Evolutionary conservation across 2,797 vertebrate genomes (phyloP).

Genomic region (Brotula barbata): DNA sequence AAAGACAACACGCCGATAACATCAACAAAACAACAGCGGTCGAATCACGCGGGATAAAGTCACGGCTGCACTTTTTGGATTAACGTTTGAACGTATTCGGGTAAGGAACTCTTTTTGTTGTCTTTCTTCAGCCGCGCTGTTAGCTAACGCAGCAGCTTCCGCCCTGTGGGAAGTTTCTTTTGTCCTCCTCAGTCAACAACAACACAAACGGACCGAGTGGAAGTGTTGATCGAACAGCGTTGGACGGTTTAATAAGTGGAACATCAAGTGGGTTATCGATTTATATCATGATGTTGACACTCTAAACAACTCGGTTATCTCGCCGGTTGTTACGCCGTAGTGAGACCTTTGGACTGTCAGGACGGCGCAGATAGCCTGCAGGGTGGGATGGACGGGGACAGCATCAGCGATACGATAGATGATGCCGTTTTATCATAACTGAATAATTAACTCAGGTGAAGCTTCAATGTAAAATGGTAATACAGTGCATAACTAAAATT

Average conservation of each 20-base stretch:
- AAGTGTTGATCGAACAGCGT: slow-evolving; percentile 10
- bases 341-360: slow-evolving; percentile 67
- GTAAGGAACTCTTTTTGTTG: slow-evolving; percentile 41
- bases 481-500: too few species aligned
- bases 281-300: not conserved
- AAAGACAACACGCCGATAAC: slow-evolving; percentile 40
- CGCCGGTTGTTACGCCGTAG: not conserved
- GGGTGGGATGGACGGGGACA: slow-evolving; percentile 53
- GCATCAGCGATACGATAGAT: slow-evolving; percentile 17
- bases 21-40: slow-evolving; percentile 46
- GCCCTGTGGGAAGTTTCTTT: slow-evolving; percentile 75
- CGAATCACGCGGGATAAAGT: slow-evolving; percentile 40
- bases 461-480: not conserved
- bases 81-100: slow-evolving; percentile 40
- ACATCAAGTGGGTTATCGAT: not conserved
- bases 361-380: slow-evolving; percentile 10
- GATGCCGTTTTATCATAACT: slow-evolving; percentile 41
- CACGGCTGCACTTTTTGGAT: slow-evolving; percentile 23
- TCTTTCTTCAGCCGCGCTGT: not conserved
- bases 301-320: slow-evolving; percentile 26
- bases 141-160: slow-evolving; percentile 43
- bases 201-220: slow-evolving; percentile 35
- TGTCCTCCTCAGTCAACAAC: slow-evolving; percentile 75
- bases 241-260: not conserved
- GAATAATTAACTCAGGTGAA: slow-evolving; percentile 4